These are phyloP conservation scores for Frankliniella fusca DNA, from an alignment of 2,888 invertebrate species.

Conservation along the genomic window DNA sequence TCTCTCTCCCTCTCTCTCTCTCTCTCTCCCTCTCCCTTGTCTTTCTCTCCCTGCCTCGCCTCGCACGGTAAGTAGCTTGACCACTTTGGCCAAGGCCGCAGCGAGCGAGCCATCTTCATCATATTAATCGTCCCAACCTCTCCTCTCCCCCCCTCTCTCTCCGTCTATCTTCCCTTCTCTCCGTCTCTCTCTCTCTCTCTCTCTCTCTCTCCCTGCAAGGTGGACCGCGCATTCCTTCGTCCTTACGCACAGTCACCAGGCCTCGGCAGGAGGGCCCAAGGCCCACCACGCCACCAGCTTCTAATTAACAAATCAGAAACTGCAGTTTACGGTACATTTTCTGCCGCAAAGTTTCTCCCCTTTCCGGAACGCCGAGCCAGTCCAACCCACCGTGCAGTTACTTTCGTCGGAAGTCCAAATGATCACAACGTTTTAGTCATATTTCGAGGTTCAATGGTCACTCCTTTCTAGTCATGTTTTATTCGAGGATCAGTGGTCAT, in stretches of 20 bases:
- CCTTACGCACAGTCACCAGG: background rate
- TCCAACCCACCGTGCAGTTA: too few relatives aligned
- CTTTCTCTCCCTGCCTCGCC: background rate
- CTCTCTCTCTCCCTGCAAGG: background rate
- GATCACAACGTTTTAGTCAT: too few relatives aligned
- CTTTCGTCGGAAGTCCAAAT: too few relatives aligned
- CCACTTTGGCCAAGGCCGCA: constrained; percentile 23
- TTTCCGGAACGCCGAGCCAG: too few relatives aligned
- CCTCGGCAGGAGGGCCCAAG: too few relatives aligned
- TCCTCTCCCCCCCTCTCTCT: background rate
- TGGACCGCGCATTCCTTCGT: background rate
- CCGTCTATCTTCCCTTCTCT: background rate
- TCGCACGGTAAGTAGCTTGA: constrained; percentile 18
- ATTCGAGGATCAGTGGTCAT: too few relatives aligned
- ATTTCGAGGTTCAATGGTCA: too few relatives aligned
- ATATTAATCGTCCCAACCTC: constrained; percentile 8
- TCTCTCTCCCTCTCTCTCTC: background rate
- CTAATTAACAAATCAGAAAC: too few relatives aligned
- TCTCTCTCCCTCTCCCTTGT: background rate
- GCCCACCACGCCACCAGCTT: too few relatives aligned
- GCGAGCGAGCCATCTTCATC: constrained; percentile 18
- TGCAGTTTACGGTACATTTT: too few relatives aligned
- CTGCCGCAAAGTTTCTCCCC: too few relatives aligned
- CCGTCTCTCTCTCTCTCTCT: background rate
- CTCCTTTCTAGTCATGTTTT: too few relatives aligned